Evolutionary conservation across 2,888 invertebrate species (phyloP).

Genomic region (Tenthredo scrophulariae): DNA sequence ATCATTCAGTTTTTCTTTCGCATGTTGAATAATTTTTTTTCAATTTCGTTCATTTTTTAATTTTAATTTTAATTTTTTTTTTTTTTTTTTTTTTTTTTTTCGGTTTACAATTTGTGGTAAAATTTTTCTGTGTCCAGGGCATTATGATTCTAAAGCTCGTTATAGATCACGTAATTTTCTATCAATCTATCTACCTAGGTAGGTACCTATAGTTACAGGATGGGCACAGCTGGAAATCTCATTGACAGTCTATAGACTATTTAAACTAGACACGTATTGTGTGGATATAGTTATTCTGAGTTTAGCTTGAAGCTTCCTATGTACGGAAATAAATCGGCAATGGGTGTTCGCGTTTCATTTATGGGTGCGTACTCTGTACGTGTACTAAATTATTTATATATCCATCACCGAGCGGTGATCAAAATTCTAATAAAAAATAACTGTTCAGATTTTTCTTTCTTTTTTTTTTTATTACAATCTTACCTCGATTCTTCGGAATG

Average conservation of each 20-base stretch:
- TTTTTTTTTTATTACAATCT: not conserved
- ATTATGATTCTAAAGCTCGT: too few relatives aligned
- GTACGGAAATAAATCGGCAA: not conserved
- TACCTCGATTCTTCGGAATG: not conserved
- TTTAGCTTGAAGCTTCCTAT: not conserved
- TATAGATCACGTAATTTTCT: not conserved
- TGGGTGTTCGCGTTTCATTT: not conserved
- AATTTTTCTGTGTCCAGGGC: not conserved
- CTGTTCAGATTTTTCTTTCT: not conserved
- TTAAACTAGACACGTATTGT: conserved; percentile 20
- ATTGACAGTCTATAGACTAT: conserved; percentile 61
- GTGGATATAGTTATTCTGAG: not conserved
- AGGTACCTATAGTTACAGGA: conserved; percentile 59
- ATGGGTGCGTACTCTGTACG: not conserved
- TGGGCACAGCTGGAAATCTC: conserved; percentile 71
- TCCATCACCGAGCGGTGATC: not conserved
- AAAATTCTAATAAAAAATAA: not conserved
- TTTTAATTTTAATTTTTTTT: too few relatives aligned
- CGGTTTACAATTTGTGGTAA: too few relatives aligned
- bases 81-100: too few relatives aligned
- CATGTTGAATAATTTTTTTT: too few relatives aligned
- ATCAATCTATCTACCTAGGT: not conserved
- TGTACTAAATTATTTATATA: not conserved
- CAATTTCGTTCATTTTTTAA: too few relatives aligned
- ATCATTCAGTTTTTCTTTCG: too few relatives aligned